Base-by-base conservation (phyloP, 2,113 vertebrate genomes). In the Struthidea cinerea region DNA sequence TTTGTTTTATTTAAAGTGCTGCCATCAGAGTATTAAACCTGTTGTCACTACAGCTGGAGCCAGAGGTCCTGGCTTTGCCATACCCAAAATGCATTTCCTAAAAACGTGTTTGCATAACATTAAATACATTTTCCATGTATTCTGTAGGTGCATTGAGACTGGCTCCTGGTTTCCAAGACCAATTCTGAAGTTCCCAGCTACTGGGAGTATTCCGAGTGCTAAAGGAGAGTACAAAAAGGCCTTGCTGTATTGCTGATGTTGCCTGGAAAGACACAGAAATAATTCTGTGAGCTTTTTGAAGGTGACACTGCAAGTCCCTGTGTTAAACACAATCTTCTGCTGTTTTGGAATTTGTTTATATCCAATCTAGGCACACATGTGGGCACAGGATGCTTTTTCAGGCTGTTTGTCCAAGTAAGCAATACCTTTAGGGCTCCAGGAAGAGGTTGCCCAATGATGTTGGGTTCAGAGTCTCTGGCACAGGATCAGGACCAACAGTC, bases 71-170 rank as follows among this genome's bases (percentile, higher is more conserved):
- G 7, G 13, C 24, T 69, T 73, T 50, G 33, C 55, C 35, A 44
- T 22, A 35, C 4, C 4, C 7, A 0, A 0, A n/a, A 28, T 6
- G 8, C 23, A 23, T 49, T 59, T 81, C 33, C 49, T 52, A 22
- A n/a, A 41, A 42, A 53, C 37, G 7, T 4, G 2, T 61, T 39
- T 9, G 22, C 17, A 13, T 49, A 28, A 35, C 10, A 17, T 32
- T 10, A 24, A 19, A 32, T 35, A 37, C 49, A 55, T 42, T 64
- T 90, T 49, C 47, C 28, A 8, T 1, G 2, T 37, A 8, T 39
- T 33, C 47, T 41, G 19, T 16, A 49, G 24, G 17, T 27, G 56
- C 18, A 28, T 5, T 37, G 44, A 32, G 53, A 70, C 0, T 7
- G 30, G 15, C 39, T 73, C 33, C 35, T 44, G 16, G 44, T n/a